Evolutionary conservation across 2,888 invertebrate genomes (phyloP), one percentile per base, ranked within the genome.

Genomic region (Drosophila flavopinicola): DNA sequence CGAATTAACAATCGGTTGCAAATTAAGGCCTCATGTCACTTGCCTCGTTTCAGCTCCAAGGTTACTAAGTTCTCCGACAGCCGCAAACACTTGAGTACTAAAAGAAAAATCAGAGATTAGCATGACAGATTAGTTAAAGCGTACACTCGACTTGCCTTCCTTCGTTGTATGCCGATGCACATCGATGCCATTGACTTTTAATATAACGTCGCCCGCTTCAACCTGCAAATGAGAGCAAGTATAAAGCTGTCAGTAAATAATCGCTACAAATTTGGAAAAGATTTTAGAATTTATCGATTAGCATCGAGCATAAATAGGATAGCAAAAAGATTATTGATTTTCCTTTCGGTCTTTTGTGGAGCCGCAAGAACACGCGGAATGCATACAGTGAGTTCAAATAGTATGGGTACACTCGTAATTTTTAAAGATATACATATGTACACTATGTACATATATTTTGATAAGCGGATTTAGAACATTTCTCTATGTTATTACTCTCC

Each of bases 101-200:
- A 7, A 53, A 61, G 3, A 9, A 20, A 35, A 38, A 45, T 32
- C 1, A 15, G 33, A 59, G n/a, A 60, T 54, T 24, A 57, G 9
- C 30, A 20, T 25, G 6, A 15, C 9, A 13, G 3, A 52, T 27
- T n/a, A 30, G 2, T 3, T 0, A 29, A 11, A 17, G 2, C 9
- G 5, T 1, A 10, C 20, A 10, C 10, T 3, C 1, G 6, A 75
- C 78, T 76, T 75, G 96, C 97, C 97, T 95, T 97, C 97, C 93
- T 97, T 96, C 90, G 97, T 97, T 92, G 95, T 96, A 92, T 96
- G 95, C 92, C 96, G 94, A 93, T 96, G 95, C 89, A 97, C 97
- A 93, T 97, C 97, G 90, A 96, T 96, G 93, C 96, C 96, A 93
- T 97, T 97, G 91, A 97, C 96, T 94, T 96, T 96, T 92, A 97